Evolutionary conservation across 1,140 invertebrate species (phyloP), one percentile per base, ranked within the genome.

Genomic region (Streblospio benedicti): DNA sequence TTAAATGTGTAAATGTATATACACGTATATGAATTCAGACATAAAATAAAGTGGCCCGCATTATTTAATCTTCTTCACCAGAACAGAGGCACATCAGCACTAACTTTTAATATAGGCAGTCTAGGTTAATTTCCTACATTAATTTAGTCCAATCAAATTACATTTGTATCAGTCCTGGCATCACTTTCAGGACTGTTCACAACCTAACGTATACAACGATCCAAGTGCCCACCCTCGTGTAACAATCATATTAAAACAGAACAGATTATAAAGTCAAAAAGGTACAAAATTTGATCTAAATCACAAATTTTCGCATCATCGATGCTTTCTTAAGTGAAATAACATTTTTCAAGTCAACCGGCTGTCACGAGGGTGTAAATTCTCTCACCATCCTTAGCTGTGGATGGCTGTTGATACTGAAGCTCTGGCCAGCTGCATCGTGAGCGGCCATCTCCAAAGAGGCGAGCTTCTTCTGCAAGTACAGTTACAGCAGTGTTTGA

Each of bases 321-420:
- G 27, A 43, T 6, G 30, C 9, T 16, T 31, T 23, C 14, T 9
- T 14, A 27, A 53, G 32, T 31, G 32, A 9, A 4, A 6, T 6
- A 9, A 5, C 6, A 20, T 25, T 16, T 52, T 25, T 28, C 6
- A 6, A 18, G 23, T 3, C 25, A 52, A 28, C n/a, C 4, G n/a
- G n/a, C 6, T 9, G n/a, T 20, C 5, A 27, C 20, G 53, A 12
- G 27, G 9, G 9, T n/a, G 23, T n/a, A 16, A 9, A 4, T 6
- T 9, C 25, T 55, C 1, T 58, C 52, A 84, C 76, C 38, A 77
- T 70, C 49, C 82, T 71, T 27, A 84, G 72, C 66, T 84, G 81
- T 31, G 67, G 60, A 43, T 79, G 67, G 2, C 82, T 83, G 53
- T 75, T 81, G 2, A 84, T 69, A 56, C 77, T 74, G 65, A 84